Base-by-base conservation (phyloP, 1,140 invertebrate species). In the Euschistus heros region DNA sequence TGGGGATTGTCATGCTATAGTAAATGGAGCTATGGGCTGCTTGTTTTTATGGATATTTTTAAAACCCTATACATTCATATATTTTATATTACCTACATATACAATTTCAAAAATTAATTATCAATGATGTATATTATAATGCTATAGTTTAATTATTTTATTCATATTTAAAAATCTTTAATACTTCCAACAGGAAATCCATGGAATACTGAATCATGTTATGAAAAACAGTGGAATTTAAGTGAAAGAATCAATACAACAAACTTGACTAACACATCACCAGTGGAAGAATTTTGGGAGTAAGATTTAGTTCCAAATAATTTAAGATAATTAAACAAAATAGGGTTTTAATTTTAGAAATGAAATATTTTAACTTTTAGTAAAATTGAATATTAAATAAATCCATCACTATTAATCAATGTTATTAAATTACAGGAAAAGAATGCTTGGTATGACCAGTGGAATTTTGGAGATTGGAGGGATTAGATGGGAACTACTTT, bases 401-500 rank as follows among this genome's bases (percentile, higher is more conserved):
- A 37, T 37, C 13, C 5, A 10, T 37, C 13, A n/a, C 3, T 37
- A 37, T 7, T 10, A 37, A 37, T 68, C 17, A 70, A 59, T n/a
- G 15, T 14, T 17, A 62, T 52, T 63, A 24, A 22, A 65, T 74
- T 76, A 59, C 60, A 82, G 81, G 64, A 73, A 71, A 62, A 74
- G 80, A 68, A 79, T 82, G 33, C 74, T 83, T 13, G 75, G 78
- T 27, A 78, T 82, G 27, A 76, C 82, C 0, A 71, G 73, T 24
- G 83, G 83, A 33, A 80, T 90, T 66, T 81, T 83, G 62, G 77
- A 84, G 37, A 76, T 86, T 26, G 86, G 84, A 20, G 80, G 78
- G 1, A 77, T 90, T 65, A 84, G 85, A 71, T 86, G 83, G 83
- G 82, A 86, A 71, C 75, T 90, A 14, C 78, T 86, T 46, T 78